phyloP scores from a whole-genome alignment of 2,888 invertebrate species.

The Oscheius sp. region DNA sequence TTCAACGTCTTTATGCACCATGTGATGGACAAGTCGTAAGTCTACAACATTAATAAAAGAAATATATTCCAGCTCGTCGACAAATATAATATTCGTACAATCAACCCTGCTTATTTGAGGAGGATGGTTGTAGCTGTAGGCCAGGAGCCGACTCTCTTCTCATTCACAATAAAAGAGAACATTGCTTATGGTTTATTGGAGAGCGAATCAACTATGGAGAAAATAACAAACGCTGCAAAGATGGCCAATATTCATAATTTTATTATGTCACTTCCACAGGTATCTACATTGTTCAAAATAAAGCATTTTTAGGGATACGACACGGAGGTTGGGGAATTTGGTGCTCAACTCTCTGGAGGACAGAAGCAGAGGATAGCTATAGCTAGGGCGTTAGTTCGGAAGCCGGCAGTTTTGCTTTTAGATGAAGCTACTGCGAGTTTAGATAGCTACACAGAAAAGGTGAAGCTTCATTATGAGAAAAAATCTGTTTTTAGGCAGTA shows the following conservation, averaged over 20 bases:
- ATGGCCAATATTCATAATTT: conserved; percentile 73
- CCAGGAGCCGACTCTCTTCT: conserved; percentile 64
- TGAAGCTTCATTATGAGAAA: neutral
- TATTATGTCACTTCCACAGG: conserved; percentile 71
- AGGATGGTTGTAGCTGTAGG: conserved; percentile 61
- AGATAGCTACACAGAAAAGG: conserved; percentile 62
- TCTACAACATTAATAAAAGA: neutral
- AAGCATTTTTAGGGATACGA: conserved; percentile 77
- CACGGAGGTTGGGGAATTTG: conserved; percentile 81
- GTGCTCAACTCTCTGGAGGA: conserved; percentile 83
- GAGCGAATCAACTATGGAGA: conserved; percentile 69
- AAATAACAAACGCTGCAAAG: conserved; percentile 71
- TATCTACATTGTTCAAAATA: conserved; percentile 27
- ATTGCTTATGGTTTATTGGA: conserved; percentile 68
- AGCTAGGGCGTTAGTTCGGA: conserved; percentile 80
- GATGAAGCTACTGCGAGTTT: conserved; percentile 68
- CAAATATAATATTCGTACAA: conserved; percentile 60
- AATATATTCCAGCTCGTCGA: conserved; percentile 53
- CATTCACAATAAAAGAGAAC: conserved; percentile 60
- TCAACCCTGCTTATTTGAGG: conserved; percentile 65
- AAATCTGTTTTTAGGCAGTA: conserved; percentile 40
- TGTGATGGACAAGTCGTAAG: conserved; percentile 70
- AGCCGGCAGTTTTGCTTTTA: conserved; percentile 62
- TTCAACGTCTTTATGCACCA: conserved; percentile 84
- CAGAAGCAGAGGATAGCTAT: conserved; percentile 89